phyloP scores from a whole-genome alignment of 2,113 vertebrate genomes.

The Xerus inauris region DNA sequence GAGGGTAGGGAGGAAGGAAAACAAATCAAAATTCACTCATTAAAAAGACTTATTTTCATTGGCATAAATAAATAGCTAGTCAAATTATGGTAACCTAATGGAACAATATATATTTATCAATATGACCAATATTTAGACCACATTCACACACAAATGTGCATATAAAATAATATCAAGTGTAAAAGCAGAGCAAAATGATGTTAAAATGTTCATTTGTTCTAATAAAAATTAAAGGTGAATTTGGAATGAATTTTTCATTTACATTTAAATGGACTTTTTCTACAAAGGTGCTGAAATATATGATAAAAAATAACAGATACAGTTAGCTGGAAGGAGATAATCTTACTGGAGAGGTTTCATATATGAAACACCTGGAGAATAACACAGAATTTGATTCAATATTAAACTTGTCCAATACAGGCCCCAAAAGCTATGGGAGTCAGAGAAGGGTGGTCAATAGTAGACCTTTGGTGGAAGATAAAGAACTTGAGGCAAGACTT shows the following conservation, averaged over 20 bases:
- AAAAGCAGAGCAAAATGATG: background rate
- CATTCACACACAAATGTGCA: background rate
- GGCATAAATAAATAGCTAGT: background rate
- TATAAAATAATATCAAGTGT: constrained; percentile 13
- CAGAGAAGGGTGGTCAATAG: background rate
- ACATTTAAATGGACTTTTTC: background rate
- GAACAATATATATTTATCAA: background rate
- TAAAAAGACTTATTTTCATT: constrained; percentile 11
- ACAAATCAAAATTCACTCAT: background rate
- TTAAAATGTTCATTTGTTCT: background rate
- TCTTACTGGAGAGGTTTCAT: background rate
- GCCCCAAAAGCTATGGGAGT: background rate
- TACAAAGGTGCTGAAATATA: background rate
- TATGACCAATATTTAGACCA: constrained; percentile 20
- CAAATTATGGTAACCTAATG: constrained; percentile 31
- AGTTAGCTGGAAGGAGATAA: background rate
- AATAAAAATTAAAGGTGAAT: constrained; percentile 32
- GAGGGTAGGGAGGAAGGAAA: background rate
- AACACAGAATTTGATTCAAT: background rate
- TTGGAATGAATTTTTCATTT: background rate
- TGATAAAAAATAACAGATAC: background rate
- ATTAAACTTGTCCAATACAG: background rate
- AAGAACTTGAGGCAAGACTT: background rate
- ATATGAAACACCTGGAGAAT: background rate
- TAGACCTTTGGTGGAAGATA: background rate